These are phyloP conservation scores for Branchipolynoe longqiensis DNA, from an alignment of 2,888 invertebrate species.

Conservation along the genomic window DNA sequence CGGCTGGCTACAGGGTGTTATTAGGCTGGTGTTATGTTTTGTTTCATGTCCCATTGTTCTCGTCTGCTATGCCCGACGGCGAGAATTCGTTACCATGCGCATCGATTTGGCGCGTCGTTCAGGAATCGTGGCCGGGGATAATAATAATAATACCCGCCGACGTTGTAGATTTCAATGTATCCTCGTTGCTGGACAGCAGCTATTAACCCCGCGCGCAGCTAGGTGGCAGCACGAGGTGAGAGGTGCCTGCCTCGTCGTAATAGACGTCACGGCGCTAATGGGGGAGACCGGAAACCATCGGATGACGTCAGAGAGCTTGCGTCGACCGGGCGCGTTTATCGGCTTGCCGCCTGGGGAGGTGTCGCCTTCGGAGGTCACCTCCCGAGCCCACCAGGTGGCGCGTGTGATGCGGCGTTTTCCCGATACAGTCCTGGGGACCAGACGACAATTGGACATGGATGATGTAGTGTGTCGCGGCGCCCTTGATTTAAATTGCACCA, in stretches of 20 bases:
- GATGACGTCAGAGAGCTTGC: background rate
- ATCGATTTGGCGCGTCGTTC: background rate
- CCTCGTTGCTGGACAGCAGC: background rate
- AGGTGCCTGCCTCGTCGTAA: background rate
- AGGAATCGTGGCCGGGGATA: background rate
- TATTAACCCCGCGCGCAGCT: background rate
- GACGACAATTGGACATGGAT: too few species aligned
- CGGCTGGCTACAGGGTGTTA: too few species aligned
- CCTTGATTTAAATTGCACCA: too few species aligned
- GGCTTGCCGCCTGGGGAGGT: background rate
- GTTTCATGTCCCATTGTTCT: too few species aligned
- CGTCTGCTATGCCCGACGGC: too few species aligned
- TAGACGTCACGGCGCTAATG: too few species aligned
- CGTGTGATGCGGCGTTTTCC: too few species aligned
- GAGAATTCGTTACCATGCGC: background rate
- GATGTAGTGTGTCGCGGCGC: too few species aligned
- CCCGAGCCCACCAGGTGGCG: too few species aligned
- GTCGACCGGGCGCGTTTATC: conserved; percentile 7
- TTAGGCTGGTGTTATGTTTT: too few species aligned
- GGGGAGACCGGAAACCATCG: background rate
- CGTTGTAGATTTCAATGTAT: conserved; percentile 27
- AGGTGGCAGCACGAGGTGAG: background rate
- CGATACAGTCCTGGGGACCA: too few species aligned
- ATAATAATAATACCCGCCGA: background rate
- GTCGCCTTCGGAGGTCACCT: conserved; percentile 10